A percentile compares a stretch with the other conserved stretches of the same genome.
Conservation (phyloP, 2,888 invertebrate species). For the Synanthedon tipuliformis region DNA sequence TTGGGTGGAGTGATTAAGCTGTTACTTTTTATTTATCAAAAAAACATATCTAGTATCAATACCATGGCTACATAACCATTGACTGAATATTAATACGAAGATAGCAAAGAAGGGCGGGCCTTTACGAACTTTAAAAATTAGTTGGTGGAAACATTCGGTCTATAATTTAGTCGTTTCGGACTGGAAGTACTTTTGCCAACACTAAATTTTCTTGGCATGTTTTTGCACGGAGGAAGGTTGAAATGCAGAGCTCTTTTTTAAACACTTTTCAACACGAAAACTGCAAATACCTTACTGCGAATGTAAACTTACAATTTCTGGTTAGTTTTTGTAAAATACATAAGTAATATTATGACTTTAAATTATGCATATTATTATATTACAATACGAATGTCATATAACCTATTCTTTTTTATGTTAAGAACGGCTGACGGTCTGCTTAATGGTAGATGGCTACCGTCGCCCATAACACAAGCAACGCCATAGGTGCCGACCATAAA, state of each 20-base stretch:
- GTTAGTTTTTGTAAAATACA: too few relatives aligned
- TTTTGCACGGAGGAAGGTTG: neutral
- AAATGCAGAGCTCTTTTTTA: neutral
- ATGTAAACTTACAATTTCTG: too few relatives aligned
- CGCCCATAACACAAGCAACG: too few relatives aligned
- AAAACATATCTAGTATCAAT: neutral
- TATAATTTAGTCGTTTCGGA: neutral
- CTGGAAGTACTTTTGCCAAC: neutral
- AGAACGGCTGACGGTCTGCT: too few relatives aligned
- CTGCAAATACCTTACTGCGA: too few relatives aligned
- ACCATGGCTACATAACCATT: neutral
- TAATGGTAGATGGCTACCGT: too few relatives aligned
- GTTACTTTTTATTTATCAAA: neutral
- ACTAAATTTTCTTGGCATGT: neutral
- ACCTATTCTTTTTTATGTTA: too few relatives aligned
- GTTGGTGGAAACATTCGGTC: neutral
- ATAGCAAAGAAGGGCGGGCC: neutral
- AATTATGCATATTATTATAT: too few relatives aligned
- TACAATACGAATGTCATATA: too few relatives aligned
- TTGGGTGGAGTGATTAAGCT: too few relatives aligned
- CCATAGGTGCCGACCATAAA: too few relatives aligned
- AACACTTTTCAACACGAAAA: neutral
- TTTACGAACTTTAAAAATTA: neutral
- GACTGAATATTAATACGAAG: neutral
- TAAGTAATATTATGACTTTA: too few relatives aligned